Conservation (phyloP, 2,888 invertebrate species). For the Drosophila nr. fundita region DNA sequence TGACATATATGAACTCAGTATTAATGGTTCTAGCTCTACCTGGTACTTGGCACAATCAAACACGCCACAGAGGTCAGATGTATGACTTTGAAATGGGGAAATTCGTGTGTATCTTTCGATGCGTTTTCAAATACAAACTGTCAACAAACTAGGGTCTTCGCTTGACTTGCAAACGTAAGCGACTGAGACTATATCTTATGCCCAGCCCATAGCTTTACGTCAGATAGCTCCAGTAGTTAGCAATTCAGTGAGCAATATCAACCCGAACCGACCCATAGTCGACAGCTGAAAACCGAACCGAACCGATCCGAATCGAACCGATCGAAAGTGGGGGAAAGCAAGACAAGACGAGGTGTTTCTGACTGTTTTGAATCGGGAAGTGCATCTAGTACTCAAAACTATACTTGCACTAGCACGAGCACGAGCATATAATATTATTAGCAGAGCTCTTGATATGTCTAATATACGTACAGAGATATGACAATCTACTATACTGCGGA, state of each 20-base stretch:
- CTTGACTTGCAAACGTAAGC: conserved; percentile 69
- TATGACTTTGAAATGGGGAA: not conserved
- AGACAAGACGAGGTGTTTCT: conserved; percentile 6
- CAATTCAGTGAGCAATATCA: conserved; percentile 11
- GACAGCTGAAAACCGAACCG: conserved; percentile 19
- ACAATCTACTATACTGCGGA: not conserved
- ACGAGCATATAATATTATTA: not conserved
- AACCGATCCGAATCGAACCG: not conserved
- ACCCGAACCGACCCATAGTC: not conserved
- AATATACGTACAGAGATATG: conserved; percentile 1
- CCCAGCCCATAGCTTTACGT: conserved; percentile 21
- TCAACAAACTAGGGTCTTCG: conserved; percentile 55
- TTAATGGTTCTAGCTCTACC: not conserved
- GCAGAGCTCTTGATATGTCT: not conserved
- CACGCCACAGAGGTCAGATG: conserved; percentile 15
- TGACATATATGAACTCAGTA: too few species aligned
- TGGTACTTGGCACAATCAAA: not conserved
- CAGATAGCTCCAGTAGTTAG: conserved; percentile 31
- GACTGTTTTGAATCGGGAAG: conserved; percentile 13
- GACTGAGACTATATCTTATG: conserved; percentile 39
- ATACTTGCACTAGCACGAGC: not conserved
- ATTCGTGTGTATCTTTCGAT: conserved; percentile 50
- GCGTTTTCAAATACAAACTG: conserved; percentile 48
- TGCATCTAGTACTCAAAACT: conserved; percentile 1
- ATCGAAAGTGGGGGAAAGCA: not conserved